Evolutionary conservation across 1,140 invertebrate species (phyloP), one percentile per base, ranked within the genome.

Genomic region (Colletes latitarsis): DNA sequence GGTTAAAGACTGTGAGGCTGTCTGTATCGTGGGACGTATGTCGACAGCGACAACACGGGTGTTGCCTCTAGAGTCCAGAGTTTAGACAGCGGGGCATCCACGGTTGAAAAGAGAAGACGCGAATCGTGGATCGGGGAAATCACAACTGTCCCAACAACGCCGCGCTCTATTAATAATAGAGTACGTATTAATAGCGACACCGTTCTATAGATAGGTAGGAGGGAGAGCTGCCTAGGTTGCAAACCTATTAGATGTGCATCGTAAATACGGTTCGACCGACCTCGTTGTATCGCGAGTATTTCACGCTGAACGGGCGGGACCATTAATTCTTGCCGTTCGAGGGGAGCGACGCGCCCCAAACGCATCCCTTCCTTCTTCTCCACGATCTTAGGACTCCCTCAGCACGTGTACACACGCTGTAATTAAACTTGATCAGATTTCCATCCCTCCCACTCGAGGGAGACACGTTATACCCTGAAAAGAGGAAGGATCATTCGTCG

Each of bases 91-190:
- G 58, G 17, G 15, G 4, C 30, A 1, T 17, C 6, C 3, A 30
- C 12, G 0, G 60, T 30, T 46, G 43, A 46, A 46, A n/a, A 10
- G 17, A 4, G 63, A 66, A 4, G 63, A 21, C 49, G 63, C 17
- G 63, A 67, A 21, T 12, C 46, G 57, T 14, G 14, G 43, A 80
- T 19, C 71, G 6, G 3, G 52, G 15, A 58, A 75, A 80, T 75
- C 53, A n/a, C 70, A 52, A 80, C 43, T 67, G 21, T 58, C 30
- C 64, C 72, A 80, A 58, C 72, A 58, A 80, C 71, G 71, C 17
- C 53, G 58, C 39, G 43, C 12, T 52, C 53, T 62, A 46, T 66
- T 75, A 75, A 68, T 77, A 81, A 81, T 76, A 79, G 78, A 43
- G 62, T 12, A 46, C 41, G 30, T 81, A 76, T 76, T 76, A 80